phyloP scores from a whole-genome alignment of 2,797 vertebrate genomes.

The Clarias fuscus region DNA sequence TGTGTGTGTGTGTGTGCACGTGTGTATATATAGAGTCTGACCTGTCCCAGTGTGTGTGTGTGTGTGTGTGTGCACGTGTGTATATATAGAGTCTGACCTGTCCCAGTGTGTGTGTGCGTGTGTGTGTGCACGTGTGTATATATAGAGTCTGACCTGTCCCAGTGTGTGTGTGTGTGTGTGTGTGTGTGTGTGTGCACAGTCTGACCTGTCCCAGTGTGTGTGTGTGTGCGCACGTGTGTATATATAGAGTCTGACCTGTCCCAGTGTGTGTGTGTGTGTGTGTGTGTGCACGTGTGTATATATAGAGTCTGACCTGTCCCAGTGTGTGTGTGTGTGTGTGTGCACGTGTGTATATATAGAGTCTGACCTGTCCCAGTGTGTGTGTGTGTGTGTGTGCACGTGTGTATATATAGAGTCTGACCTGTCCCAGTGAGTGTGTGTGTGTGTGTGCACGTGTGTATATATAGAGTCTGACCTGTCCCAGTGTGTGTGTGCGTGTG shows the following conservation, averaged over 20 bases:
- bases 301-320: not conserved
- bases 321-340: not conserved
- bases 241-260: not conserved
- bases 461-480: not conserved
- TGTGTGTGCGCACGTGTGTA: not conserved
- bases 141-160: too few relatives aligned
- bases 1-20: not conserved
- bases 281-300: not conserved
- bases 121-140: too few relatives aligned
- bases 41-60: not conserved
- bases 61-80: too few relatives aligned
- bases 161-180: not conserved
- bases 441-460: not conserved
- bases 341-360: not conserved
- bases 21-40: not conserved
- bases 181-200: conserved; percentile 1
- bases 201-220: too few relatives aligned
- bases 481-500: not conserved
- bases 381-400: not conserved
- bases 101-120: conserved; percentile 5
- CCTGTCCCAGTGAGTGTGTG: not conserved
- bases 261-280: not conserved
- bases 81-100: not conserved
- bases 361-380: not conserved
- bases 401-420: not conserved